These are phyloP conservation scores for Poeciliopsis paucimaculata DNA, from an alignment of 2,797 vertebrate species.

Conservation along the genomic window DNA sequence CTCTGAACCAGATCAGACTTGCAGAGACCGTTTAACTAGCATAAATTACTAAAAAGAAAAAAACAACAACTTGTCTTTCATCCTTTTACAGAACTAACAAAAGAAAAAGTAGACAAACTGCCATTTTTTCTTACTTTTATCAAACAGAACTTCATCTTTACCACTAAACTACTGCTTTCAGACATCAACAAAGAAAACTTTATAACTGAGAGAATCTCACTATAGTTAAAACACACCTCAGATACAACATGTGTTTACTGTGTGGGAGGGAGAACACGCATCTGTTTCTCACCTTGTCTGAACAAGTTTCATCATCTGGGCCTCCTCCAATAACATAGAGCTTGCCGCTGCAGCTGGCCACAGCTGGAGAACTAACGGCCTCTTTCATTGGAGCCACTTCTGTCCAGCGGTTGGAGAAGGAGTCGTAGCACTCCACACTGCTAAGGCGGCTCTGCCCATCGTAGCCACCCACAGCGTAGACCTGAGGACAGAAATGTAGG, in stretches of 20 bases:
- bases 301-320: constrained; percentile 94
- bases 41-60: neutral
- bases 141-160: neutral
- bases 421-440: constrained; percentile 97
- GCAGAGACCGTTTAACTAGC: neutral
- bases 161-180: too few species aligned
- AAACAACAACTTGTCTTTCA: neutral
- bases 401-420: constrained; percentile 97
- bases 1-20: constrained; percentile 2
- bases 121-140: neutral
- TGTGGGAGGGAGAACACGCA: constrained; percentile 11
- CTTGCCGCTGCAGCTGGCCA: constrained; percentile 92
- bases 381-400: constrained; percentile 96
- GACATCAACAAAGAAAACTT: neutral
- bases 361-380: constrained; percentile 95
- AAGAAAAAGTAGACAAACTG: neutral
- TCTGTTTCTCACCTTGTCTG: constrained; percentile 90
- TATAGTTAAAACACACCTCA: constrained; percentile 6
- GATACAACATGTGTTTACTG: constrained; percentile 29
- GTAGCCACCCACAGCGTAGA: constrained; percentile 96
- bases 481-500: constrained; percentile 77
- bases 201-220: constrained; percentile 24
- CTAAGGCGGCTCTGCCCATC: constrained; percentile 95
- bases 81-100: neutral
- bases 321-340: constrained; percentile 97